Base-by-base conservation (phyloP, 2,113 vertebrate species). In the Verasper variegatus region DNA sequence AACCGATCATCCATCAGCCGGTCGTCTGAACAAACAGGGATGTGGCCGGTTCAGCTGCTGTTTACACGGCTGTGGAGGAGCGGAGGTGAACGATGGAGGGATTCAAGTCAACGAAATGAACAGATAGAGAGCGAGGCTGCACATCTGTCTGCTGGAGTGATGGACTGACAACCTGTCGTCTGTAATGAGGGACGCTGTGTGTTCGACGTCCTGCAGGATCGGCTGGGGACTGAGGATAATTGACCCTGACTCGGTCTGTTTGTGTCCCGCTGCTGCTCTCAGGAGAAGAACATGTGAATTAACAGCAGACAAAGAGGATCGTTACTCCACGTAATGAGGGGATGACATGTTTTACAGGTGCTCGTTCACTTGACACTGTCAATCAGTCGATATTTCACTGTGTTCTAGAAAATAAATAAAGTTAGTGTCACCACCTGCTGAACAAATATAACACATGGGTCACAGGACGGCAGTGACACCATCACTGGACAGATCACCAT, bases 1-100 rank as follows among this genome's bases (percentile, higher is more conserved):
- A 61, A 54, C 26, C 45, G 3, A 55, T 71, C 83, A 75, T 87
- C 83, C 72, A 82, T 88, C 88, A 82, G 70, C 20, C 61, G 61
- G 24, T 80, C 81, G 71, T 68, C 55, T 5, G 35, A 69, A n/a
- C 74, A 79, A 76, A 80, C 82, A 83, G 4, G 27, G 27, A 31
- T 4, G 27, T 31, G 27, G 3, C 27, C 27, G 27, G 3, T 27
- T 27, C 31, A 31, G 77, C 86, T 84, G 89, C 83, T 84, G 86
- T 31, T 31, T 7, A 76, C 56, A 5, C 70, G 11, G 66, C 75
- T 51, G 73, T 35, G 62, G 51, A 56, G 65, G 61, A 66, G 64
- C 1, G 24, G 20, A 59, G 63, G 70, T 52, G 80, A 68, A 61
- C 5, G 74, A 88, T 79, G 84, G 13, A 79, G 84, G 18, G 63